A percentile compares a stretch with the other conserved stretches of the same genome.
phyloP scores from a whole-genome alignment of 1,140 invertebrate species.

The Drosophila erecta region DNA sequence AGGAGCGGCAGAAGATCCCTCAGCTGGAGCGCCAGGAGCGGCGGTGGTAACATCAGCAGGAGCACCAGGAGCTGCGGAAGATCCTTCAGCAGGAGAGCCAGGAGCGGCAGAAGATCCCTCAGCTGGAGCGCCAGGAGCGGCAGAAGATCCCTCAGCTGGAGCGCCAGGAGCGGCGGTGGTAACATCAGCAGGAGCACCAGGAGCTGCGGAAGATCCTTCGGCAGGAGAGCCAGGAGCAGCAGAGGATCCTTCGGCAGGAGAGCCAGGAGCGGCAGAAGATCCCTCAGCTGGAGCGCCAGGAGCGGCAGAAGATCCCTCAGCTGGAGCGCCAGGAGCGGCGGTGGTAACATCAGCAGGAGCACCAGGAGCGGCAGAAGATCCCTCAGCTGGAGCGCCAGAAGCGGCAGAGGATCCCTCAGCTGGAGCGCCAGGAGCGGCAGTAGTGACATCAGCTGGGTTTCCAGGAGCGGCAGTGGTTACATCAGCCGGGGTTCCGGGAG shows the following conservation, averaged over 20 bases:
- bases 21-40: slow-evolving; percentile 25
- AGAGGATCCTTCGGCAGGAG: slow-evolving; percentile 5
- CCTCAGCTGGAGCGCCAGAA: neutral
- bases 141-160: neutral
- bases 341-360: slow-evolving; percentile 6
- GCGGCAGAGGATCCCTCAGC: neutral
- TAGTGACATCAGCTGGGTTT: neutral
- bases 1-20: slow-evolving; percentile 10
- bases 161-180: slow-evolving; percentile 16
- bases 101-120: slow-evolving; percentile 21
- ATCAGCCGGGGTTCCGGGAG: slow-evolving; percentile 22
- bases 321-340: slow-evolving; percentile 12
- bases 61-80: slow-evolving; percentile 10
- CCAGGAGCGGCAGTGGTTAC: neutral
- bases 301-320: neutral
- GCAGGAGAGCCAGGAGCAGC: slow-evolving; percentile 26
- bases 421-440: slow-evolving; percentile 10
- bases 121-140: slow-evolving; percentile 16
- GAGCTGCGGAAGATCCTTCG: slow-evolving; percentile 6
- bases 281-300: slow-evolving; percentile 6
- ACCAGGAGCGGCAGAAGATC: neutral
- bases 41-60: slow-evolving; percentile 14
- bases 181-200: slow-evolving; percentile 14
- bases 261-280: slow-evolving; percentile 1
- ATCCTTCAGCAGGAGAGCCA: slow-evolving; percentile 5